Conservation (phyloP, 2,888 invertebrate species). For the Spialia ferax region DNA sequence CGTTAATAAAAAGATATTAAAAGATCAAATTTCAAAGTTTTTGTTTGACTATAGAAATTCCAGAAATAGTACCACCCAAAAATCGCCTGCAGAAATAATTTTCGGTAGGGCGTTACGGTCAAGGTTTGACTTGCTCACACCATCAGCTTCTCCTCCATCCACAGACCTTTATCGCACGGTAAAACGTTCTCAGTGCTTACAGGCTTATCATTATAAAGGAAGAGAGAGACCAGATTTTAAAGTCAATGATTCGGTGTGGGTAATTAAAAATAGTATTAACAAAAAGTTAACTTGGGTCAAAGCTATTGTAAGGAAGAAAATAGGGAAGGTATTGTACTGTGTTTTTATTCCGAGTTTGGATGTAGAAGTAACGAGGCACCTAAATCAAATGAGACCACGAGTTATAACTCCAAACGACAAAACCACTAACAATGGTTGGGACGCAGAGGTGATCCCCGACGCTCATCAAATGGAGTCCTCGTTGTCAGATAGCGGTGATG, state of each 20-base stretch:
- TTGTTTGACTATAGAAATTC: background rate
- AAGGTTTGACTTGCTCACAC: background rate
- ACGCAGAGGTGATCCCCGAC: background rate
- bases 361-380: background rate
- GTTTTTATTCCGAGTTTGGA: background rate
- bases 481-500: background rate
- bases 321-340: background rate
- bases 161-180: slow-evolving; percentile 2
- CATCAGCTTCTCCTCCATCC: slow-evolving; percentile 18
- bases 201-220: slow-evolving; percentile 14
- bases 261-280: slow-evolving; percentile 1
- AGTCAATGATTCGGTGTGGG: background rate
- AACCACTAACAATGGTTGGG: background rate
- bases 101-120: background rate
- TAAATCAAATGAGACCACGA: slow-evolving; percentile 2
- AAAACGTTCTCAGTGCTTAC: slow-evolving; percentile 17
- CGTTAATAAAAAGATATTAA: background rate
- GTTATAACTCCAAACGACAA: background rate
- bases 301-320: background rate
- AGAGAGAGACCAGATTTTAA: background rate
- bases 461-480: background rate
- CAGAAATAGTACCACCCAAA: background rate
- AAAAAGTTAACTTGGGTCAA: background rate
- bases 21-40: background rate
- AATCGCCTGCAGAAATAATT: slow-evolving; percentile 1